phyloP scores from a whole-genome alignment of 2,888 invertebrate species.

The Nowickia ferox region DNA sequence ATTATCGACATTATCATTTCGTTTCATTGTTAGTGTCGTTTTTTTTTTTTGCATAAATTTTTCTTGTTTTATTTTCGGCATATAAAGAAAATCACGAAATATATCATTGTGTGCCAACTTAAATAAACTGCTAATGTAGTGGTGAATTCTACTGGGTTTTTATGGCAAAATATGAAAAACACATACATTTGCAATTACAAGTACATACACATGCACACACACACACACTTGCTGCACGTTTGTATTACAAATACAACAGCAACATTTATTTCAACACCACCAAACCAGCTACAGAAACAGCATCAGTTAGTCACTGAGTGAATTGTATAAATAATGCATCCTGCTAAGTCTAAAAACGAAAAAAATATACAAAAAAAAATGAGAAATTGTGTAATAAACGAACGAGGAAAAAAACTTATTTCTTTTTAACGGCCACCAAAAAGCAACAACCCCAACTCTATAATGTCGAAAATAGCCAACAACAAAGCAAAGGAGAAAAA shows the following conservation, averaged over 20 bases:
- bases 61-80: neutral
- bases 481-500: neutral
- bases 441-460: conserved; percentile 51
- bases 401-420: conserved; percentile 30
- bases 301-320: conserved; percentile 24
- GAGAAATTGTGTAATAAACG: conserved; percentile 15
- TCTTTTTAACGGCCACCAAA: conserved; percentile 53
- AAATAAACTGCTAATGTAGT: conserved; percentile 63
- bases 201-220: neutral
- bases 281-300: conserved; percentile 35
- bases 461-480: conserved; percentile 46
- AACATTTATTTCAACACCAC: conserved; percentile 55
- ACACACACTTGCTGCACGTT: neutral
- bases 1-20: conserved; percentile 19
- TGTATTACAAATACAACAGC: conserved; percentile 36
- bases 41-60: conserved; percentile 2
- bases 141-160: conserved; percentile 50
- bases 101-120: conserved; percentile 51
- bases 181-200: neutral
- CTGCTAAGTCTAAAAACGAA: conserved; percentile 49
- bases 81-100: conserved; percentile 28
- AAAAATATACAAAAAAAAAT: conserved; percentile 23
- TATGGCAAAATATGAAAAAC: conserved; percentile 36
- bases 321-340: conserved; percentile 67
- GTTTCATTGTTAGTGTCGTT: conserved; percentile 30